Evolutionary conservation across 2,888 invertebrate species (phyloP).

Genomic region (Drosophila atroscutellata): DNA sequence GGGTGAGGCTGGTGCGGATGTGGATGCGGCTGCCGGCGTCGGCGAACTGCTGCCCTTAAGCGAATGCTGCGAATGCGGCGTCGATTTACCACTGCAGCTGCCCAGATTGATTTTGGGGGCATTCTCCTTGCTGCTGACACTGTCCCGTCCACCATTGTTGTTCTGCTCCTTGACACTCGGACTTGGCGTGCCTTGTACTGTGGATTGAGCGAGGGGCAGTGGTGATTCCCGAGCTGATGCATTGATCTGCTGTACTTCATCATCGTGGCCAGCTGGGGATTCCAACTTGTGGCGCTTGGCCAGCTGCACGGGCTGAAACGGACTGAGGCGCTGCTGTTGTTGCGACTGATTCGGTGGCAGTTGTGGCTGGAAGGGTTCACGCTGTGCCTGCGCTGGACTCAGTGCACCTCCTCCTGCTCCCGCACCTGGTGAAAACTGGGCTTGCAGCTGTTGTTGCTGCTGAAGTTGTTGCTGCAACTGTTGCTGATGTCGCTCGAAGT

Average conservation of each 20-base stretch:
- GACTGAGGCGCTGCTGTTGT: conserved; percentile 58
- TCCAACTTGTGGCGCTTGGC: conserved; percentile 69
- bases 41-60: conserved; percentile 49
- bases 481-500: conserved; percentile 73
- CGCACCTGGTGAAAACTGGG: conserved; percentile 48
- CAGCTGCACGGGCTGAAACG: conserved; percentile 67
- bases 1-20: conserved; percentile 60
- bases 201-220: conserved; percentile 45
- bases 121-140: conserved; percentile 71
- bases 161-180: conserved; percentile 59
- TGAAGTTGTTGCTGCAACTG: conserved; percentile 66
- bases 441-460: conserved; percentile 55
- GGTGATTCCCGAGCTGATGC: conserved; percentile 33
- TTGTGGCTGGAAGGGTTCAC: conserved; percentile 73
- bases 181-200: conserved; percentile 20
- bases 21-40: conserved; percentile 2
- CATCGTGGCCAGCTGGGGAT: conserved; percentile 53
- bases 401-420: conserved; percentile 23
- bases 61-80: conserved; percentile 37
- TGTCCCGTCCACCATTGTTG: conserved; percentile 66
- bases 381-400: conserved; percentile 38
- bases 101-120: conserved; percentile 53
- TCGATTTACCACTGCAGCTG: conserved; percentile 65
- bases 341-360: conserved; percentile 56
- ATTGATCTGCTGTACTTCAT: conserved; percentile 69